Conservation (phyloP, 2,113 vertebrate species). For the Empidonax traillii region DNA sequence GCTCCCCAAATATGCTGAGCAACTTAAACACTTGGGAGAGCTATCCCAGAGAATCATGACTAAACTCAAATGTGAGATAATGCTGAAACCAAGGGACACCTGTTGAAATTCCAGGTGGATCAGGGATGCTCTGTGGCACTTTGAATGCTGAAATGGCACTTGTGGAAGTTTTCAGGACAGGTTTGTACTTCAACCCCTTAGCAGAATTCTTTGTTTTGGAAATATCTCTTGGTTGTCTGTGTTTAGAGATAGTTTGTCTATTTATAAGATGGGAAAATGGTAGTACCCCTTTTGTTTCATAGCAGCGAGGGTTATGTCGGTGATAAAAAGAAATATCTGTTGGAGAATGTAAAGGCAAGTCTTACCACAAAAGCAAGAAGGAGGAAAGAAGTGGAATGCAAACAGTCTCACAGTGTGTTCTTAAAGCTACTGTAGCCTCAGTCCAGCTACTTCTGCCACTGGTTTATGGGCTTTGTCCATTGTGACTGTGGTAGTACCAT, state of each 20-base stretch:
- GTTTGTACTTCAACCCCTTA: background rate
- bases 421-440: background rate
- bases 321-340: background rate
- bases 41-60: background rate
- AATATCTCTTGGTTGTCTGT: background rate
- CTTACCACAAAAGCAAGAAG: background rate
- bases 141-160: background rate
- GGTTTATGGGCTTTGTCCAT: conserved; percentile 19
- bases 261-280: background rate
- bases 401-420: background rate
- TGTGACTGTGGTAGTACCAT: background rate
- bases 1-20: background rate
- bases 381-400: background rate
- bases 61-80: background rate
- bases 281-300: background rate
- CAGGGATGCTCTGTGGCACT: background rate
- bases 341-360: background rate
- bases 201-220: background rate
- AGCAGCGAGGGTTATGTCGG: background rate
- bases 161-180: background rate
- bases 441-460: background rate
- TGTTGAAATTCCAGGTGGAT: background rate
- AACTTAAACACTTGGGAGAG: background rate
- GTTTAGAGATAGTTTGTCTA: background rate
- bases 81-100: background rate